Conservation (phyloP, 2,888 invertebrate species). For the Prenolepis imparis region DNA sequence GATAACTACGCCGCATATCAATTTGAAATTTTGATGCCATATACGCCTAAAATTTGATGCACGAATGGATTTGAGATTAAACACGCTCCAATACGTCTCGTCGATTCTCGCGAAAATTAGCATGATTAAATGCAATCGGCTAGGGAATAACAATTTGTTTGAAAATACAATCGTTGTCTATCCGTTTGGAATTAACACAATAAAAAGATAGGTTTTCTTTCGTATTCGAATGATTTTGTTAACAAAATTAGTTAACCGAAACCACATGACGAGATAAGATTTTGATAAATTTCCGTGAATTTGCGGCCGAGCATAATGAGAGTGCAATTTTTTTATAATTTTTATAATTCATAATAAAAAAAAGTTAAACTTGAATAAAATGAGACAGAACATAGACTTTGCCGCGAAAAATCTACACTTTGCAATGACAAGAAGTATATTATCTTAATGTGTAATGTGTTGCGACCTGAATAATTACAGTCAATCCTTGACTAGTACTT, state of each 20-base stretch:
- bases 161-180: conserved; percentile 9
- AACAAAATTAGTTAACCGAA: not conserved
- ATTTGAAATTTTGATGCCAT: conserved; percentile 44
- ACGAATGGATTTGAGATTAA: conserved; percentile 18
- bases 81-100: conserved; percentile 15
- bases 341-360: conserved; percentile 1
- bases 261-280: not conserved
- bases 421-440: not conserved
- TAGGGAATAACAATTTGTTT: conserved; percentile 24
- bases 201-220: not conserved
- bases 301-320: no score
- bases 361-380: not conserved
- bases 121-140: conserved; percentile 46
- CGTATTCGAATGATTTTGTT: not conserved
- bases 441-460: conserved; percentile 12
- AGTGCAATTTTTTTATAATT: not conserved
- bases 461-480: conserved; percentile 10
- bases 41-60: conserved; percentile 27
- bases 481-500: not conserved
- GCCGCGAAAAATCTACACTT: not conserved
- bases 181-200: not conserved
- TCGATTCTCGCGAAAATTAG: conserved; percentile 32
- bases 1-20: conserved; percentile 32
- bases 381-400: not conserved
- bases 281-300: not conserved